These are phyloP conservation scores for Varanus komodoensis DNA, from an alignment of 2,113 vertebrate genomes.

Conservation along the genomic window DNA sequence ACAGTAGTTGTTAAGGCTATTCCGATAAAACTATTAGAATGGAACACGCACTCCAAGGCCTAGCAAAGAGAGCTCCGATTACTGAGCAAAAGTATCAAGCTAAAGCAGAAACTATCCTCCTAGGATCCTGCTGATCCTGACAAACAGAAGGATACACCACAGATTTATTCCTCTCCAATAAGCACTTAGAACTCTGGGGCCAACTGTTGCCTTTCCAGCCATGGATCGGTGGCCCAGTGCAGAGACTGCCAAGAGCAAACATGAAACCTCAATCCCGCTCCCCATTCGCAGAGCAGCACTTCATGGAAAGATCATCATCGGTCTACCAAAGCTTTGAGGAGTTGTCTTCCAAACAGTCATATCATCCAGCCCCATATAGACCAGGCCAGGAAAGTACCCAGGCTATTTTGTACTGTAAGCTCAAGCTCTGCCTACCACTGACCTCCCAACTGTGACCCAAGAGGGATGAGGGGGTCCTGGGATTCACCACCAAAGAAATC, in stretches of 20 bases:
- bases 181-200: neutral
- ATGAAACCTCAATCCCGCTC: neutral
- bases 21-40: slow-evolving; percentile 4
- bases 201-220: neutral
- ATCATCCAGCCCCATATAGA: neutral
- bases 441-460: neutral
- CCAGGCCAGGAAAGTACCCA: neutral
- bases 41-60: neutral
- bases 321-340: neutral
- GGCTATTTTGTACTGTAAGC: neutral
- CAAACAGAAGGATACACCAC: neutral
- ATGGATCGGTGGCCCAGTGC: slow-evolving; percentile 35
- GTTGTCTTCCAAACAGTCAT: neutral
- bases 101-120: neutral
- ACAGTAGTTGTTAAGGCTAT: neutral
- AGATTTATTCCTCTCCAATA: slow-evolving; percentile 8
- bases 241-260: slow-evolving; percentile 29
- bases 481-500: neutral
- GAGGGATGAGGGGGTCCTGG: neutral
- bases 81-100: neutral
- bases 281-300: too few relatives aligned
- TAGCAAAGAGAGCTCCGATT: slow-evolving; percentile 3
- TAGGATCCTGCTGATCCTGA: neutral
- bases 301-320: neutral
- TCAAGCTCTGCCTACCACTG: neutral